phyloP scores from a whole-genome alignment of 2,797 vertebrate species.

The Pangasius djambal region DNA sequence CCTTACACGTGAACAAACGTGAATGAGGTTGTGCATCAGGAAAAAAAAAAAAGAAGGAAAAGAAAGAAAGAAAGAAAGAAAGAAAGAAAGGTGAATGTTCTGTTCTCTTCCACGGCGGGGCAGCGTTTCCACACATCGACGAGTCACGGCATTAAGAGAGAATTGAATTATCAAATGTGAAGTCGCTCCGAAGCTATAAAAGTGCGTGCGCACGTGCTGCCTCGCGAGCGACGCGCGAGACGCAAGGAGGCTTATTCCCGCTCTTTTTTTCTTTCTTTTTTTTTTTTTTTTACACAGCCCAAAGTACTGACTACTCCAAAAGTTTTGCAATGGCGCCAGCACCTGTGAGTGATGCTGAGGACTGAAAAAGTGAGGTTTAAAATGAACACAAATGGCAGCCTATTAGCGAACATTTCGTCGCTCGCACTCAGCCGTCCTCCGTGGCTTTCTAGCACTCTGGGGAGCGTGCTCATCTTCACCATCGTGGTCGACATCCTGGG shows the following conservation, averaged over 20 bases:
- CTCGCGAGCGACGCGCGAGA: constrained; percentile 32
- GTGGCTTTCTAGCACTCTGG: constrained; percentile 87
- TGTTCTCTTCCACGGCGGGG: constrained; percentile 62
- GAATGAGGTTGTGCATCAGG: constrained; percentile 59
- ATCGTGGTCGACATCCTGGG: constrained; percentile 93
- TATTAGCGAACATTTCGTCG: constrained; percentile 79
- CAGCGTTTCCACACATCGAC: constrained; percentile 56
- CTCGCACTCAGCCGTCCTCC: constrained; percentile 76
- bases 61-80: too few species aligned
- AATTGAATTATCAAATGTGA: constrained; percentile 69
- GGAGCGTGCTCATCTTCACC: constrained; percentile 90
- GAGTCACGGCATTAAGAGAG: constrained; percentile 4
- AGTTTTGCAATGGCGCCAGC: constrained; percentile 38
- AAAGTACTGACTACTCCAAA: neutral
- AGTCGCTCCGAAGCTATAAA: constrained; percentile 69
- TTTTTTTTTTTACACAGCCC: neutral
- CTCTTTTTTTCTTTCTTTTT: too few species aligned
- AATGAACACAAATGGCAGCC: constrained; percentile 84
- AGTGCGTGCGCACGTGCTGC: constrained; percentile 62
- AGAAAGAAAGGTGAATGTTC: constrained; percentile 36
- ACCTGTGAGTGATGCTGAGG: constrained; percentile 57
- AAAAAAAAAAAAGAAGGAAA: too few species aligned
- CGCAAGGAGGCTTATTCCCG: neutral
- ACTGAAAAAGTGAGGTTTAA: constrained; percentile 70
- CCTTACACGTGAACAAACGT: constrained; percentile 34